A percentile compares a stretch with the other conserved stretches of the same genome.
phyloP scores from a whole-genome alignment of 2,797 vertebrate genomes.

The Hydrophis major region DNA sequence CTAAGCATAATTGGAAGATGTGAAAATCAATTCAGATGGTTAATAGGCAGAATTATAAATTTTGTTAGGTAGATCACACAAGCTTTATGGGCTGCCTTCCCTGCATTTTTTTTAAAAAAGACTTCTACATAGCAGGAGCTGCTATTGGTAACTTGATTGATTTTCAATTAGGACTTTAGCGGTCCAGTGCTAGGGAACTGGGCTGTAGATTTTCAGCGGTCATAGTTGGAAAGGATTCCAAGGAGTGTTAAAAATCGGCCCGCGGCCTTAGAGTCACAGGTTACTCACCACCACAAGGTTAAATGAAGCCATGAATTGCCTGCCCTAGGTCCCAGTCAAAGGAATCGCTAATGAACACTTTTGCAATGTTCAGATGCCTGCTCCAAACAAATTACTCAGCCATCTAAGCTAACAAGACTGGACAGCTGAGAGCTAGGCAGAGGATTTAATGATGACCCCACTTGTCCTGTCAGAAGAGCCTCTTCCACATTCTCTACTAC shows the following conservation, averaged over 20 bases:
- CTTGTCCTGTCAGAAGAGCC: not conserved
- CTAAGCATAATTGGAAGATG: not conserved
- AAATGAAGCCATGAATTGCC: not conserved
- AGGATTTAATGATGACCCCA: conserved; percentile 16
- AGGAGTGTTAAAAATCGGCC: not conserved
- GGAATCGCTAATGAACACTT: not conserved
- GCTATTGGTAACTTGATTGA: not conserved
- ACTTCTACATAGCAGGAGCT: not conserved
- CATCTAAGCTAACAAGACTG: not conserved
- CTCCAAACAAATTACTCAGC: not conserved
- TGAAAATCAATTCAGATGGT: not conserved
- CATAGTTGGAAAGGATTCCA: not conserved
- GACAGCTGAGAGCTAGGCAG: conserved; percentile 14
- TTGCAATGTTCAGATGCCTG: not conserved
- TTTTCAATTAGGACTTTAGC: not conserved
- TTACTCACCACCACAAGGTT: not conserved
- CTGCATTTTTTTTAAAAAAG: not conserved
- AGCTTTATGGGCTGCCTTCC: not conserved
- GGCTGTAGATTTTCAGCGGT: not conserved
- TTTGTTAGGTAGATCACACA: not conserved
- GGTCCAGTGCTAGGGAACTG: not conserved
- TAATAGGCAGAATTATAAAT: not conserved
- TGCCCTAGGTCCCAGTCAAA: not conserved
- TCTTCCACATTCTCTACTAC: not conserved
- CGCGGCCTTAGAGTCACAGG: not conserved